Conservation (phyloP, 1,140 invertebrate genomes). For the Lasaia peninsularis region DNA sequence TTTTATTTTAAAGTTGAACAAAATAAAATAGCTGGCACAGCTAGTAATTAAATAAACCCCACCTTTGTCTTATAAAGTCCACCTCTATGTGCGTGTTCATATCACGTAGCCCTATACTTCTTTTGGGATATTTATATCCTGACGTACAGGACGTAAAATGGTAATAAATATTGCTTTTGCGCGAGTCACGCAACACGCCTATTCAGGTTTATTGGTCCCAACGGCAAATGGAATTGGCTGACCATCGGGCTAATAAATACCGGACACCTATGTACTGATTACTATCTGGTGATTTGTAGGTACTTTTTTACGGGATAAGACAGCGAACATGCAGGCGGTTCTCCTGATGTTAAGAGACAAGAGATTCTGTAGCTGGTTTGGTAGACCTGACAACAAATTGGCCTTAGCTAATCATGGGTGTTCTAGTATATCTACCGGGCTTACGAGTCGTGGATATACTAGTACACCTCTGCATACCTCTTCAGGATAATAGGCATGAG, state of each 20-base stretch:
- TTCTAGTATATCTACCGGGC: too few relatives aligned
- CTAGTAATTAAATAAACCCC: neutral
- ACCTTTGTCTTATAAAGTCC: neutral
- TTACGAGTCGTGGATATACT: too few relatives aligned
- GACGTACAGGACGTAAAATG: conserved; percentile 3
- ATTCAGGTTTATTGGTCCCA: conserved; percentile 3
- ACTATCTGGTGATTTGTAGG: conserved; percentile 1
- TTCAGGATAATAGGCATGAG: too few relatives aligned
- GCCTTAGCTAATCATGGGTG: too few relatives aligned
- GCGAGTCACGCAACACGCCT: conserved; percentile 5
- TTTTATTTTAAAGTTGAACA: too few relatives aligned
- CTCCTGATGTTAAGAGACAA: too few relatives aligned
- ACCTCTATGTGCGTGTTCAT: neutral
- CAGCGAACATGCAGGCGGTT: too few relatives aligned
- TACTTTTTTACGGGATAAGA: too few relatives aligned
- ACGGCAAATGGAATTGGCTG: conserved; percentile 1
- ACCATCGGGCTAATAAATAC: neutral
- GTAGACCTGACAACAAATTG: too few relatives aligned
- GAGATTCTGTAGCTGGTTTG: too few relatives aligned
- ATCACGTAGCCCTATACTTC: neutral
- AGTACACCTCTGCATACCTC: too few relatives aligned
- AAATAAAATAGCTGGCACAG: too few relatives aligned
- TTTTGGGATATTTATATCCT: neutral
- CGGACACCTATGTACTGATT: neutral
- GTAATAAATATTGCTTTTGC: conserved; percentile 3